phyloP scores from a whole-genome alignment of 2,888 invertebrate genomes.

The Noctua pronuba region DNA sequence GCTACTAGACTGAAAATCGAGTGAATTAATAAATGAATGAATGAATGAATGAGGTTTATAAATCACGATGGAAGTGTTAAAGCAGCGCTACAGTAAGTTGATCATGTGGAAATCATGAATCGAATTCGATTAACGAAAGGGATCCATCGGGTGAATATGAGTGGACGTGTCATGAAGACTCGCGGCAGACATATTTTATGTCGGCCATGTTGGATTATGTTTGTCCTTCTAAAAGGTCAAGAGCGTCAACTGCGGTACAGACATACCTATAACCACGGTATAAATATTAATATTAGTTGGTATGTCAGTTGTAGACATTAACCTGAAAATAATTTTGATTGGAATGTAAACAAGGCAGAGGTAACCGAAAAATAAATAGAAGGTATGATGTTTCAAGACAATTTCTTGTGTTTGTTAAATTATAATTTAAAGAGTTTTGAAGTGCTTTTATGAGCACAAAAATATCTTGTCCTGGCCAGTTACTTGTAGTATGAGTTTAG shows the following conservation, averaged over 20 bases:
- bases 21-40: constrained; percentile 4
- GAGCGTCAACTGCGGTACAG: neutral
- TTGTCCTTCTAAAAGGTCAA: constrained; percentile 45
- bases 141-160: constrained; percentile 30
- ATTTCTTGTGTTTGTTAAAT: neutral
- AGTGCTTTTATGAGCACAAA: neutral
- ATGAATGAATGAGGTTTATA: neutral
- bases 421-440: neutral
- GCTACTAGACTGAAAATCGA: neutral
- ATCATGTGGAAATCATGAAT: constrained; percentile 20
- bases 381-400: neutral
- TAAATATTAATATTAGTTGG: neutral
- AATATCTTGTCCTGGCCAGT: neutral
- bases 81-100: constrained; percentile 10
- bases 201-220: constrained; percentile 19
- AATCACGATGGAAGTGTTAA: constrained; percentile 12
- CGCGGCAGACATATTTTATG: constrained; percentile 17
- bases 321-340: neutral
- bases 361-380: neutral
- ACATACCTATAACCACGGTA: too few relatives aligned
- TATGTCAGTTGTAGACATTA: neutral
- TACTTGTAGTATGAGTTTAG: too few relatives aligned
- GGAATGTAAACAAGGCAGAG: neutral
- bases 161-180: constrained; percentile 13
- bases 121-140: constrained; percentile 49